Conservation (phyloP, 2,888 invertebrate genomes). For the Quadroppia sp. region DNA sequence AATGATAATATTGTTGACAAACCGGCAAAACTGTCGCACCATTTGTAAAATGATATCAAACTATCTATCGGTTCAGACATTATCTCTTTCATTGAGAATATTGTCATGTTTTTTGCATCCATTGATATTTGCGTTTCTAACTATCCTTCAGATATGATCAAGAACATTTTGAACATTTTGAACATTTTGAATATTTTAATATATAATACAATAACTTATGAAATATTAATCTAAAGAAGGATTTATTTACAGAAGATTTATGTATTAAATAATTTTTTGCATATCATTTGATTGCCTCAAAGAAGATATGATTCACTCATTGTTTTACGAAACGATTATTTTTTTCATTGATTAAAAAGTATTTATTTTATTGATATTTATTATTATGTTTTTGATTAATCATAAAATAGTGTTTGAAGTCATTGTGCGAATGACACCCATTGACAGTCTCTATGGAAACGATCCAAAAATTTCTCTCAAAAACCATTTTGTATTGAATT, state of each 20-base stretch:
- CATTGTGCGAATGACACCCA: slow-evolving; percentile 10
- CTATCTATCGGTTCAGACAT: slow-evolving; percentile 1
- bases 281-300: too few species aligned
- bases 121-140: neutral
- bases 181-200: too few species aligned
- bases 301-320: too few species aligned
- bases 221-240: too few species aligned
- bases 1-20: neutral
- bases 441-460: slow-evolving; percentile 14
- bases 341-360: neutral
- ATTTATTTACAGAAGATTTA: too few species aligned
- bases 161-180: too few species aligned
- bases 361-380: too few species aligned
- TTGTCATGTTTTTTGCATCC: neutral
- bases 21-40: slow-evolving; percentile 34
- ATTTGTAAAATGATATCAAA: slow-evolving; percentile 28
- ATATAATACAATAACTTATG: too few species aligned
- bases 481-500: neutral
- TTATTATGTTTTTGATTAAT: neutral
- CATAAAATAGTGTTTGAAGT: neutral
- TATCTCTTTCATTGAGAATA: neutral
- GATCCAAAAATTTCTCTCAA: neutral
- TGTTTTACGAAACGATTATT: too few species aligned
- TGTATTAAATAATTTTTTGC: too few species aligned
- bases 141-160: too few species aligned